Conservation (phyloP, 2,888 invertebrate species). For the Morpho helenor region DNA sequence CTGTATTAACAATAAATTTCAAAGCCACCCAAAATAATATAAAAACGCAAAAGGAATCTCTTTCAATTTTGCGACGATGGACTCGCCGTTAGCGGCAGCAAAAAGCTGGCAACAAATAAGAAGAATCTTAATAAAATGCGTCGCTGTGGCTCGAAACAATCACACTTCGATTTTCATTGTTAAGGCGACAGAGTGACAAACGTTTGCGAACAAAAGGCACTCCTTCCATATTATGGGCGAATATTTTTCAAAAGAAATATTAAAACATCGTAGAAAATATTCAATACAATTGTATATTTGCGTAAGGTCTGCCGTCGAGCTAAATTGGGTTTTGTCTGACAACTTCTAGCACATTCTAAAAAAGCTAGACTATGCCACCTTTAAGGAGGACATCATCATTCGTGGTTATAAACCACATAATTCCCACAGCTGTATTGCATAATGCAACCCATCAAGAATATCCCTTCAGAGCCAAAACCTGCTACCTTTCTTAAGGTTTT, state of each 20-base stretch:
- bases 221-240: conserved; percentile 13
- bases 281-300: too few species aligned
- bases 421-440: too few species aligned
- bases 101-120: conserved; percentile 18
- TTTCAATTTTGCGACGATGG: conserved; percentile 28
- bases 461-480: too few species aligned
- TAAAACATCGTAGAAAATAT: not conserved
- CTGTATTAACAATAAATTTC: conserved; percentile 16
- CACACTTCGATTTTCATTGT: conserved; percentile 55
- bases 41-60: conserved; percentile 19
- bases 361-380: too few species aligned
- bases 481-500: too few species aligned
- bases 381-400: too few species aligned
- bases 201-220: conserved; percentile 42
- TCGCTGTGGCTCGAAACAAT: conserved; percentile 56
- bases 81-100: conserved; percentile 21
- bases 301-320: too few species aligned
- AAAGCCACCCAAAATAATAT: conserved; percentile 14
- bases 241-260: not conserved
- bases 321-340: too few species aligned
- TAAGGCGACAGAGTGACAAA: conserved; percentile 47
- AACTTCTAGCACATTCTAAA: too few species aligned
- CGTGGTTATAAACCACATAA: too few species aligned
- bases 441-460: too few species aligned
- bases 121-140: conserved; percentile 42